A percentile compares a stretch with the other conserved stretches of the same genome.
These are phyloP conservation scores for Anarrhichthys ocellatus DNA, from an alignment of 2,113 vertebrate genomes.

Conservation along the genomic window DNA sequence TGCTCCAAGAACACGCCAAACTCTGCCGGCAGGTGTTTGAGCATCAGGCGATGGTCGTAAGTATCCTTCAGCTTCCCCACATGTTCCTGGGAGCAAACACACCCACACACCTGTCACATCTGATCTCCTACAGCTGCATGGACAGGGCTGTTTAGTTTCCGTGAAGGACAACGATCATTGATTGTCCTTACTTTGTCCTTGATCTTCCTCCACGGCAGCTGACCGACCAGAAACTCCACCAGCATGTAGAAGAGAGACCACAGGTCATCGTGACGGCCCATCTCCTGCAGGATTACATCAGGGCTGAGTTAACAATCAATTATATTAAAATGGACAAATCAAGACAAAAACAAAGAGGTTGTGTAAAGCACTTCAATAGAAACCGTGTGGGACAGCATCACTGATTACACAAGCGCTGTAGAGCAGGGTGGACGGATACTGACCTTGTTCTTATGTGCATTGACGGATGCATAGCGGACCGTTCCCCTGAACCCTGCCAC, in stretches of 20 bases:
- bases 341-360: neutral
- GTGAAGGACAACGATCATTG: neutral
- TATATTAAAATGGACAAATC: neutral
- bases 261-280: conserved; percentile 98
- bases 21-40: conserved; percentile 96
- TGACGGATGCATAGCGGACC: conserved; percentile 96
- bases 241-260: conserved; percentile 99
- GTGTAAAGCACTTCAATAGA: neutral
- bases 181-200: conserved; percentile 93
- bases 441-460: conserved; percentile 98
- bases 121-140: neutral
- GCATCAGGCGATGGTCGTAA: conserved; percentile 95
- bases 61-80: conserved; percentile 98
- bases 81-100: conserved; percentile 87
- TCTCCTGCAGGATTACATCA: conserved; percentile 86
- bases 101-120: neutral
- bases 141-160: neutral
- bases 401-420: neutral
- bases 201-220: conserved; percentile 99
- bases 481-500: conserved; percentile 98
- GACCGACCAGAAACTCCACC: conserved; percentile 97
- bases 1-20: conserved; percentile 95
- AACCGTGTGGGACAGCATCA: neutral
- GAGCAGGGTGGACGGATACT: conserved; percentile 48
- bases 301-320: neutral